phyloP scores from a whole-genome alignment of 1,140 invertebrate species.

The Drosophila takahashii region DNA sequence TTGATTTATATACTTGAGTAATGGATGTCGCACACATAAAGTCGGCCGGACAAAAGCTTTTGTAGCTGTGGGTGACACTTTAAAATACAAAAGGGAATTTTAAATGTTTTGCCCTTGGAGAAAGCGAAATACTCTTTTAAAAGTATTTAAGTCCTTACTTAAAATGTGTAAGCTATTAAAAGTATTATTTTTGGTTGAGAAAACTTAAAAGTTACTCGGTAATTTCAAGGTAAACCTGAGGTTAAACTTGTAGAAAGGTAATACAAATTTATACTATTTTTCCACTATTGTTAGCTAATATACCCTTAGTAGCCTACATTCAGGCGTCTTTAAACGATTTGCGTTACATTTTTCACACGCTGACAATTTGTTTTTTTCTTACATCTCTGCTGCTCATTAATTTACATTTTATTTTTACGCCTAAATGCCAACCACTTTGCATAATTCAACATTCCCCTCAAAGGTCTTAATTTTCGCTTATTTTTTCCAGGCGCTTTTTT shows the following conservation, averaged over 20 bases:
- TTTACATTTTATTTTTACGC: conserved; percentile 51
- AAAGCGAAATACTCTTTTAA: conserved; percentile 2
- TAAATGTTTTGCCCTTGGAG: neutral
- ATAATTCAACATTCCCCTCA: conserved; percentile 41
- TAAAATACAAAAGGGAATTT: conserved; percentile 40
- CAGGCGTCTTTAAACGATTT: conserved; percentile 26
- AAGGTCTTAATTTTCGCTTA: conserved; percentile 32
- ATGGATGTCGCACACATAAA: conserved; percentile 46
- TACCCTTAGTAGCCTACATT: conserved; percentile 2
- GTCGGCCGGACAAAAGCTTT: conserved; percentile 33
- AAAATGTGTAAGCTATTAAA: neutral
- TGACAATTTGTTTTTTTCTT: conserved; percentile 24
- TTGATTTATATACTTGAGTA: conserved; percentile 73
- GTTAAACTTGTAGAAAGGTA: too few relatives aligned
- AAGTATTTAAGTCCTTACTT: neutral
- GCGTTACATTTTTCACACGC: conserved; percentile 36
- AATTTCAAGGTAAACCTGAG: neutral
- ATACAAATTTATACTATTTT: neutral
- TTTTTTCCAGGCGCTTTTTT: conserved; percentile 24
- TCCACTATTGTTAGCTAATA: neutral
- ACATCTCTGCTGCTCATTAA: conserved; percentile 45
- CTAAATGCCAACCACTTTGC: conserved; percentile 35
- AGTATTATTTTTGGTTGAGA: neutral
- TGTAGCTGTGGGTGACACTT: conserved; percentile 40
- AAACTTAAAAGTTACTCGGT: neutral